phyloP scores from a whole-genome alignment of 1,140 invertebrate genomes.

The Chionoecetes opilio region DNA sequence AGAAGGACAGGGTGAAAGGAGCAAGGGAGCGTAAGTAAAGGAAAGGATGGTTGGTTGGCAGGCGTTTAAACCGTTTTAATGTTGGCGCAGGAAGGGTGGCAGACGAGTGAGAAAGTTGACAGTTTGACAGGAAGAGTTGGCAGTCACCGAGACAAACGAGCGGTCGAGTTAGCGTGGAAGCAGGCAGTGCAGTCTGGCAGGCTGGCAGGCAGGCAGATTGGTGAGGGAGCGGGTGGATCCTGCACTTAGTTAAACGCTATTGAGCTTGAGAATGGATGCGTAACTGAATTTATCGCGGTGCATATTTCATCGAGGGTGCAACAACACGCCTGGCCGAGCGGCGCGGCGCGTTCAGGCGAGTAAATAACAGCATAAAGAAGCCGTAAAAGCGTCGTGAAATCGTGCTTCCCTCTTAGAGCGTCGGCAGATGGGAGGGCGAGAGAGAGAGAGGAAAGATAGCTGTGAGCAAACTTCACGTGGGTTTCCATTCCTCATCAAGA shows the following conservation, averaged over 20 bases:
- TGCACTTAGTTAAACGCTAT: constrained; percentile 29
- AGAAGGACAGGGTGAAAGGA: too few relatives aligned
- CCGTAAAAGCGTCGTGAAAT: not conserved
- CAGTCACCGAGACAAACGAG: constrained; percentile 15
- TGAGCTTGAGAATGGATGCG: constrained; percentile 16
- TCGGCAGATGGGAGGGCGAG: not conserved
- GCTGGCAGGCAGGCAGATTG: constrained; percentile 23
- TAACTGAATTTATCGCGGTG: constrained; percentile 8
- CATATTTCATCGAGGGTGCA: constrained; percentile 8
- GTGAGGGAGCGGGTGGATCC: not conserved
- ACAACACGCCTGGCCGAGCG: not conserved
- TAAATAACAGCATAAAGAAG: constrained; percentile 12
- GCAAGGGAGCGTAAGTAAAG: not conserved
- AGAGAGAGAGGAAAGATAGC: not conserved
- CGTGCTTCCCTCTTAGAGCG: not conserved
- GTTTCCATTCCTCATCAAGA: constrained; percentile 1
- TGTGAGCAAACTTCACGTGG: not conserved
- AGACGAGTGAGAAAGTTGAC: constrained; percentile 18
- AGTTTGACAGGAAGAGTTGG: not conserved
- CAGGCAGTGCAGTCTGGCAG: not conserved
- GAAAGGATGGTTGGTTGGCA: not conserved
- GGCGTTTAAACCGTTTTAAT: constrained; percentile 3
- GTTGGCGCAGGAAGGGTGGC: not conserved
- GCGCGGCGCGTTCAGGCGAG: not conserved
- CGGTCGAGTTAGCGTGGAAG: not conserved